phyloP scores from a whole-genome alignment of 30 jellyfish, hydroid and myxozoan genomes.

The Mastigias papua region DNA sequence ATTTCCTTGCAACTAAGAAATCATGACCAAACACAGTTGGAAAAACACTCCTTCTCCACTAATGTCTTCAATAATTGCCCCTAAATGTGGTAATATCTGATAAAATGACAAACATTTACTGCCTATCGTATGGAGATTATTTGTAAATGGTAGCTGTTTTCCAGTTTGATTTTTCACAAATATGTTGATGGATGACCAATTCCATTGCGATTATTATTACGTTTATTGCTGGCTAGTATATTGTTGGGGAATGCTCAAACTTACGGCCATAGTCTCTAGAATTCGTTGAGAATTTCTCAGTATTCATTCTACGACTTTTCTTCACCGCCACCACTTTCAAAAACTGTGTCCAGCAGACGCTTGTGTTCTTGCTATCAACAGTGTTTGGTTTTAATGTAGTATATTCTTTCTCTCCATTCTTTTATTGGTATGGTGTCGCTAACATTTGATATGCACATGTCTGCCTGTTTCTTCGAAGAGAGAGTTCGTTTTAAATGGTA shows the following conservation, averaged over 20 bases:
- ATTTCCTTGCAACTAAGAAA: constrained; percentile 39
- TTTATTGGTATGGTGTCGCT: no score
- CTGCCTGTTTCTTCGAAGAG: no score
- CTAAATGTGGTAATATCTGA: background rate
- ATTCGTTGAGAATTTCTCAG: background rate
- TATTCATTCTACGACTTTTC: no score
- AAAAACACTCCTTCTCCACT: background rate
- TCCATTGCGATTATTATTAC: background rate
- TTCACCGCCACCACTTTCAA: no score
- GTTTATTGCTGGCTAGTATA: background rate
- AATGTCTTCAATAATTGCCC: background rate
- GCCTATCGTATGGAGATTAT: background rate
- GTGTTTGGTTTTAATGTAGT: no score
- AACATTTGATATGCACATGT: no score
- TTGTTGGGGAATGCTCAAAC: background rate
- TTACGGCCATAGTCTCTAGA: background rate
- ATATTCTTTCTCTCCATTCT: no score
- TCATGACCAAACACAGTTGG: background rate
- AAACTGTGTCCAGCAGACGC: no score
- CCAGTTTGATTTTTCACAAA: background rate
- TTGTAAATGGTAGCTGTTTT: background rate
- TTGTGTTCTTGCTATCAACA: no score
- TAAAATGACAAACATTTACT: constrained; percentile 2
- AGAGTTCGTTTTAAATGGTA: no score
- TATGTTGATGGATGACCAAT: background rate